phyloP scores from a whole-genome alignment of 2,888 invertebrate genomes.

The Seira ritae region DNA sequence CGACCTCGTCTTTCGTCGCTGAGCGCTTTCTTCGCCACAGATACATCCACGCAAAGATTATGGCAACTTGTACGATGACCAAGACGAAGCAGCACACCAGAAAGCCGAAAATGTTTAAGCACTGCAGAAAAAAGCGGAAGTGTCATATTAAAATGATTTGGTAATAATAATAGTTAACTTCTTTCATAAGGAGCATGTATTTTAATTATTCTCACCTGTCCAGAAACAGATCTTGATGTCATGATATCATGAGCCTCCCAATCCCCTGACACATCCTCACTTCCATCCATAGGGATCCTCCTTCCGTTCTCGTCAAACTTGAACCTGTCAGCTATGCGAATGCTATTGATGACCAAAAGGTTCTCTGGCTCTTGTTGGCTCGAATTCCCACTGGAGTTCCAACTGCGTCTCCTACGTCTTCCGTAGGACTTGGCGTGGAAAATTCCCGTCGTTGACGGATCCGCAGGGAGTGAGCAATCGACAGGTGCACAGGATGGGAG shows the following conservation, averaged over 20 bases:
- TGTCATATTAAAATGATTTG: no score
- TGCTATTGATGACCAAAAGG: conserved; percentile 74
- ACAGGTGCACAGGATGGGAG: conserved; percentile 75
- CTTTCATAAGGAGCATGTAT: background rate
- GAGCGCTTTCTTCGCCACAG: conserved; percentile 84
- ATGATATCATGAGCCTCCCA: conserved; percentile 57
- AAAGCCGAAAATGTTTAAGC: conserved; percentile 87
- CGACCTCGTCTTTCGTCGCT: conserved; percentile 65
- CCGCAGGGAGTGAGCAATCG: conserved; percentile 74
- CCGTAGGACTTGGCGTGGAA: conserved; percentile 73
- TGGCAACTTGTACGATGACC: conserved; percentile 89
- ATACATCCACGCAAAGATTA: conserved; percentile 92
- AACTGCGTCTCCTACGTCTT: conserved; percentile 68
- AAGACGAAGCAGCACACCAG: conserved; percentile 90
- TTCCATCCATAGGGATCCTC: conserved; percentile 48
- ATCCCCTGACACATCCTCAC: conserved; percentile 42
- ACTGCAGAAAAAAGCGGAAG: conserved; percentile 75
- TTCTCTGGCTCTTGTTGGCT: conserved; percentile 64
- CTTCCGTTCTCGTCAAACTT: conserved; percentile 68
- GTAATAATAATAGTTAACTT: no score
- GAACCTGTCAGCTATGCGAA: conserved; percentile 74
- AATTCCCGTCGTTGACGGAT: conserved; percentile 75
- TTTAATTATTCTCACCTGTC: conserved; percentile 43
- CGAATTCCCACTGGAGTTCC: conserved; percentile 33
- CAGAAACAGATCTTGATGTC: conserved; percentile 59